A percentile compares a stretch with the other conserved stretches of the same genome.
Evolutionary conservation across 1,140 invertebrate genomes (phyloP).

Genomic region (Arion vulgaris): DNA sequence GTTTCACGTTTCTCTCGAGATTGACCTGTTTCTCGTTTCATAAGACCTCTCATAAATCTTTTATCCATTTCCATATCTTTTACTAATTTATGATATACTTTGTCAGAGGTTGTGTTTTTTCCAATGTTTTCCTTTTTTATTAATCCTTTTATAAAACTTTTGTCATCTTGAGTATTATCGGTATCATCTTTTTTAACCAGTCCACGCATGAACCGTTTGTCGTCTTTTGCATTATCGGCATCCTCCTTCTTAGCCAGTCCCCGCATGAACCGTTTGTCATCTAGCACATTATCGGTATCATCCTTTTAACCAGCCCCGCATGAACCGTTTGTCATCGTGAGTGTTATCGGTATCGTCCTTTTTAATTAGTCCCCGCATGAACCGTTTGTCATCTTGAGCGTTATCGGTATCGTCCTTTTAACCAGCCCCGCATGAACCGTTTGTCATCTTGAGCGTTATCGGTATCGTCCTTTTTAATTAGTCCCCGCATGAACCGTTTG

Average conservation of each 20-base stretch:
- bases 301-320: background rate
- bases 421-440: no score
- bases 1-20: background rate
- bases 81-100: background rate
- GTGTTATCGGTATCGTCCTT: background rate
- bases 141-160: background rate
- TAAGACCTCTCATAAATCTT: background rate
- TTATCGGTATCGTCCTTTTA: no score
- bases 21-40: background rate
- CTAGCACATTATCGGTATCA: background rate
- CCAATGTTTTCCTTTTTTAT: background rate
- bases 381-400: background rate
- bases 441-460: no score
- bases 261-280: background rate
- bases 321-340: background rate
- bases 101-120: background rate
- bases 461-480: no score
- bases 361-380: background rate
- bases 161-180: background rate
- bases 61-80: background rate
- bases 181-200: background rate
- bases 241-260: constrained; percentile 6
- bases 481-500: background rate
- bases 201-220: background rate
- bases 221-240: background rate